Conservation (phyloP, 1,140 invertebrate species). For the Trachelipus rathkii region DNA sequence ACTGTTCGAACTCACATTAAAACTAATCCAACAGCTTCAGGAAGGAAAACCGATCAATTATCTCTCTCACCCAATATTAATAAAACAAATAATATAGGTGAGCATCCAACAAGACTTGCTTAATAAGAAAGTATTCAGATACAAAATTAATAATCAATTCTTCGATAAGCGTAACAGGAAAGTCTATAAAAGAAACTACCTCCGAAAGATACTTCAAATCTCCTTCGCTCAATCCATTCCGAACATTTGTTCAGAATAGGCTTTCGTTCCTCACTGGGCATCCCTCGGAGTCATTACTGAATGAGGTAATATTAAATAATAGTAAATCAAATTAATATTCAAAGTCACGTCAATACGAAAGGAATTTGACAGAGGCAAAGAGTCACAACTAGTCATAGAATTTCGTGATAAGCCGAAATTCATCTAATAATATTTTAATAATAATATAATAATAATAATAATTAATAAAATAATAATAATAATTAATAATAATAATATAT, state of each 20-base stretch:
- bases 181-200: no score
- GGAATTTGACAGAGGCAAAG: no score
- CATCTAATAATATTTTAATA: no score
- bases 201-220: neutral
- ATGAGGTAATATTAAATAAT: conserved; percentile 28
- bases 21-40: conserved; percentile 36
- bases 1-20: conserved; percentile 39
- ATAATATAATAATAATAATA: no score
- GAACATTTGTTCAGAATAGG: conserved; percentile 22
- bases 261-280: conserved; percentile 41
- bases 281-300: conserved; percentile 43
- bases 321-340: no score
- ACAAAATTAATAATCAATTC: neutral
- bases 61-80: neutral
- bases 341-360: no score
- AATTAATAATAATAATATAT: no score
- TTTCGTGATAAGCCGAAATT: no score
- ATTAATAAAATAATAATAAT: no score
- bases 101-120: neutral
- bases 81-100: neutral
- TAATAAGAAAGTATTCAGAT: neutral
- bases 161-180: neutral
- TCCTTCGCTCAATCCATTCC: neutral
- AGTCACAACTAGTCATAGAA: no score
- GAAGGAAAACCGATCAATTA: conserved; percentile 17